Base-by-base conservation (phyloP, 1,140 invertebrate species). In the Popillia japonica region DNA sequence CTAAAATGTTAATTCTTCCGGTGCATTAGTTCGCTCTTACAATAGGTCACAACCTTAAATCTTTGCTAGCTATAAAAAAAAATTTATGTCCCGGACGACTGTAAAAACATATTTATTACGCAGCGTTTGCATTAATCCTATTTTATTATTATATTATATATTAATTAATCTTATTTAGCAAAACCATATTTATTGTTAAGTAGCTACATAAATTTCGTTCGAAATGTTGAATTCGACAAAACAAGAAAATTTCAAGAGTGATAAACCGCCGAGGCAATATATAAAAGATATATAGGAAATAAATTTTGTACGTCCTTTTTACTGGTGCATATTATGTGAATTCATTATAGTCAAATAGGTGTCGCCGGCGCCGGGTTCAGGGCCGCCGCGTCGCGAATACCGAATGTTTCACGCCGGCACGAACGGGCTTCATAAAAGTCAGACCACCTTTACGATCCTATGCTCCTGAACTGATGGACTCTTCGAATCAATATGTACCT, bases 401-500 rank as follows among this genome's bases (percentile, higher is more conserved):
- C 40, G 41, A 74, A 74, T 74, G 72, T 41, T 74, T 74, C 72
- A 74, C 72, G 72, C 72, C 72, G 72, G 41, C 72, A 74, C 72
- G 40, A 20, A 44, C 34, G 72, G 41, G 41, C 40, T 44, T 34
- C 34, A 74, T 74, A 74, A 74, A 74, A 74, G 72, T 74, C 72
- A 44, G 72, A 34, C 27, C 76, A 79, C 78, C 78, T 79, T 79
- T 79, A 79, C 72, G 75, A 77, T 22, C 11, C 75, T 76, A n/a
- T 75, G 55, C 78, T 79, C 68, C 78, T 74, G 78, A 72, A 77
- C 68, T 77, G 75, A 77, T 74, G 75, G 75, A 77, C 75, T 77
- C 55, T 79, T 74, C 78, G 78, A 79, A 79, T 79, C 78, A 79
- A 79, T 79, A 79, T 79, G 78, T 79, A 79, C 75, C 77, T 77